Evolutionary conservation across 1,140 invertebrate species (phyloP), one percentile per base, ranked within the genome.

Genomic region (Magallana gigas): DNA sequence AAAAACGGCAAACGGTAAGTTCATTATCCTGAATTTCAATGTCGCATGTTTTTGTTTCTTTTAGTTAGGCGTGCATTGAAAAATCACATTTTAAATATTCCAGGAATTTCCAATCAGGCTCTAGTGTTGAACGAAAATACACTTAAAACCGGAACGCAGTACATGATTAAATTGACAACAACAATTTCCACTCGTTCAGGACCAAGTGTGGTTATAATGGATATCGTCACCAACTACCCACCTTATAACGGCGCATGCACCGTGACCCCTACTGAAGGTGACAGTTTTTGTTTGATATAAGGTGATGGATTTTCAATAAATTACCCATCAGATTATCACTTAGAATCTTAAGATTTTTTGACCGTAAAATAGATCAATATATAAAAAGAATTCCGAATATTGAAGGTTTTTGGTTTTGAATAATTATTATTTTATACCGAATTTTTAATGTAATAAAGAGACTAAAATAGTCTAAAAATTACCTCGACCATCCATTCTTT

Each of bases 71-170:
- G 5, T 48, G 36, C 18, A 64, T 18, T 64, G 14, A 64, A 4
- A 16, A 4, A 16, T 64, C 14, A n/a, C 8, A 83, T 8, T n/a
- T 16, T 57, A 57, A 16, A 11, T 16, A n/a, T 83, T 83, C 1
- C 18, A 83, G 81, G 57, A 57, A 83, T 83, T 11, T 5, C 18
- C 36, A 58, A 83, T 7, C 48, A 83, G 36, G 48, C 81, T 29
- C n/a, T 83, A n/a, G 81, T 57, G 7, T 8, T 83, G 18, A 58
- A 58, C 4, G 81, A 57, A 83, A 83, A 83, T 56, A 83, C 57
- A 58, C 57, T 83, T 7, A 56, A 83, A 18, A 6, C 48, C 8
- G 81, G 81, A 57, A 83, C n/a, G 36, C 56, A 23, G 57, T 83
- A 83, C 18, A n/a, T 8, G 57, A 16, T 83, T 23, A 83, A 16